phyloP scores from a whole-genome alignment of 2,888 invertebrate genomes.

The Drosophila nr. medialis region DNA sequence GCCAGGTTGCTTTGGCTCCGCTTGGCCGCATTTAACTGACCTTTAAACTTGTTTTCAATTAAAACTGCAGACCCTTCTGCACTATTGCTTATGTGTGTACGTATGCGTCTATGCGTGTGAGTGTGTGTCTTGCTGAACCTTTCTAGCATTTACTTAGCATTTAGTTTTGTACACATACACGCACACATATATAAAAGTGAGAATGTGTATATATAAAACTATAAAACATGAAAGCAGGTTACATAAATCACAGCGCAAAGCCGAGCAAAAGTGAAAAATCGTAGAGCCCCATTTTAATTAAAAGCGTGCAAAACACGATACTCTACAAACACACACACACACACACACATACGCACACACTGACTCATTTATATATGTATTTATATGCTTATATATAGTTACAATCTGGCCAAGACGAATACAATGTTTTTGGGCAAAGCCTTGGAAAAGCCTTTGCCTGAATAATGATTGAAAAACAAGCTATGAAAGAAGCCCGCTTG shows the following conservation, averaged over 20 bases:
- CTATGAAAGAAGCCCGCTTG: constrained; percentile 49
- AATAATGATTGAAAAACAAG: constrained; percentile 82
- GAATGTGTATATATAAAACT: constrained; percentile 48
- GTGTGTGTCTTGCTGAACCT: constrained; percentile 48
- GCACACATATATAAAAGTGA: not conserved
- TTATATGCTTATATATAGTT: constrained; percentile 19
- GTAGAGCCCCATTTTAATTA: constrained; percentile 78
- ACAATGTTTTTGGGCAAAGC: constrained; percentile 72
- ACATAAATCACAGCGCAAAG: constrained; percentile 76
- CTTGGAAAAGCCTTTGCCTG: constrained; percentile 75
- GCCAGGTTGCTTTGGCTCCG: constrained; percentile 34
- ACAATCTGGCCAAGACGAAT: constrained; percentile 56
- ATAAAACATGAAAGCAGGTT: constrained; percentile 78
- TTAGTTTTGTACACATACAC: constrained; percentile 54
- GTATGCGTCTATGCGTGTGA: constrained; percentile 10
- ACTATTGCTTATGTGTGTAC: constrained; percentile 18
- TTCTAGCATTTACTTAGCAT: constrained; percentile 76
- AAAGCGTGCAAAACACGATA: constrained; percentile 80
- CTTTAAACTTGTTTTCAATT: constrained; percentile 77
- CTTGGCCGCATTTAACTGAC: constrained; percentile 64
- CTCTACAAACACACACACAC: constrained; percentile 50
- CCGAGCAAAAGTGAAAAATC: constrained; percentile 76
- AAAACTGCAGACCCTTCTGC: constrained; percentile 55
- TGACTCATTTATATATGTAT: constrained; percentile 14
- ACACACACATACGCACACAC: constrained; percentile 18